Percentiles rank a stretch among this genome's conserved stretches.
These are phyloP conservation scores for Phylloscopus trochilus DNA, from an alignment of 2,113 vertebrate genomes.

Conservation along the genomic window DNA sequence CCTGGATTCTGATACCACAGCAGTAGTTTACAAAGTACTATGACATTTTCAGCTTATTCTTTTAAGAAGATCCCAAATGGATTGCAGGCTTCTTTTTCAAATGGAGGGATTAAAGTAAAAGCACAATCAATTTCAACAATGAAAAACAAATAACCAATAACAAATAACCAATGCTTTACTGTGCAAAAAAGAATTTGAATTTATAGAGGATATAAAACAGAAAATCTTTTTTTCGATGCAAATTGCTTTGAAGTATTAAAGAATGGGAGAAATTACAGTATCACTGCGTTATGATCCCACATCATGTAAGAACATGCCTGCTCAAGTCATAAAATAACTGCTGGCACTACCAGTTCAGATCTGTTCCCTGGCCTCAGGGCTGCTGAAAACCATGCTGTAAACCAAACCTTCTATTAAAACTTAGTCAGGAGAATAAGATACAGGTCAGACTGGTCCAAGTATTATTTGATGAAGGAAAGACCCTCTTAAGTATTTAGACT, in stretches of 20 bases:
- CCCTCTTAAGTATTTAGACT: neutral
- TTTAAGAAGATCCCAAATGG: neutral
- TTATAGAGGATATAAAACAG: neutral
- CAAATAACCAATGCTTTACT: neutral
- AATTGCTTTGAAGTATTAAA: neutral
- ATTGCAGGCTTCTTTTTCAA: neutral
- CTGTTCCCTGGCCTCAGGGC: neutral
- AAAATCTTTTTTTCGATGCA: neutral
- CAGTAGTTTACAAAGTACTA: neutral
- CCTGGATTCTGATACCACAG: neutral
- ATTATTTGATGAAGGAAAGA: conserved; percentile 6
- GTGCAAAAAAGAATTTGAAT: neutral
- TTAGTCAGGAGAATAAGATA: neutral
- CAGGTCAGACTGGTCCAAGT: neutral
- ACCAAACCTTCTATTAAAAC: neutral
- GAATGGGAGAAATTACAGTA: neutral
- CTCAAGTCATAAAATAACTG: neutral
- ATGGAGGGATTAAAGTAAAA: neutral
- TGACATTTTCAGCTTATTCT: neutral
- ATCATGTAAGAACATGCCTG: neutral
- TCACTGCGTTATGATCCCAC: neutral
- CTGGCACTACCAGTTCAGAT: conserved; percentile 14
- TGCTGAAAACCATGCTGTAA: neutral
- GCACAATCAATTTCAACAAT: neutral
- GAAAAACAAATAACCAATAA: neutral